These are phyloP conservation scores for Silurus meridionalis DNA, from an alignment of 2,113 vertebrate genomes.

Conservation along the genomic window DNA sequence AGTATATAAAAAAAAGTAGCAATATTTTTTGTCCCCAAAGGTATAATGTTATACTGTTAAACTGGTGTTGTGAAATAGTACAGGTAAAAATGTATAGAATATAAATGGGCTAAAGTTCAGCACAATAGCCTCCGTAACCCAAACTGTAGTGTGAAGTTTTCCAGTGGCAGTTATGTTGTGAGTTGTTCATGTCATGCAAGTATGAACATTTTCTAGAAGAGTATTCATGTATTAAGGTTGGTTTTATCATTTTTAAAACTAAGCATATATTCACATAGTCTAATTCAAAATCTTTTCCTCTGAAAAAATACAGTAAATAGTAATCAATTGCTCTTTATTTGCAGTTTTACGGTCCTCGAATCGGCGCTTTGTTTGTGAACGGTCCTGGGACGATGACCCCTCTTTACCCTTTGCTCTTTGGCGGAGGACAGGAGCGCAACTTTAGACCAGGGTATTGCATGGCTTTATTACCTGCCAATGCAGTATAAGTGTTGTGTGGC, in stretches of 20 bases:
- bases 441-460: slow-evolving; percentile 88
- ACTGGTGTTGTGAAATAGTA: neutral
- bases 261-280: neutral
- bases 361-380: slow-evolving; percentile 80
- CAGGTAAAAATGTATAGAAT: neutral
- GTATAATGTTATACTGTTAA: neutral
- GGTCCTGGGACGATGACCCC: slow-evolving; percentile 76
- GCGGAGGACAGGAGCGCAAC: slow-evolving; percentile 90
- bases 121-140: neutral
- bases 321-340: slow-evolving; percentile 16
- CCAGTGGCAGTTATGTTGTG: neutral
- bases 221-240: neutral
- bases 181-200: neutral
- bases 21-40: neutral
- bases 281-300: neutral
- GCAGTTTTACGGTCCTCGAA: slow-evolving; percentile 90
- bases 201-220: neutral
- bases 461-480: slow-evolving; percentile 24
- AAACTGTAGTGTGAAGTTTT: neutral
- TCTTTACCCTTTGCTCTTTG: slow-evolving; percentile 85
- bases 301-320: neutral
- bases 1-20: too few species aligned
- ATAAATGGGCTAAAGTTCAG: neutral
- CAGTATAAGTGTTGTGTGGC: slow-evolving; percentile 2
- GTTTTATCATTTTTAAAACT: neutral